These are phyloP conservation scores for Sebastes dallii DNA, from an alignment of 2,797 vertebrate genomes.

Conservation along the genomic window DNA sequence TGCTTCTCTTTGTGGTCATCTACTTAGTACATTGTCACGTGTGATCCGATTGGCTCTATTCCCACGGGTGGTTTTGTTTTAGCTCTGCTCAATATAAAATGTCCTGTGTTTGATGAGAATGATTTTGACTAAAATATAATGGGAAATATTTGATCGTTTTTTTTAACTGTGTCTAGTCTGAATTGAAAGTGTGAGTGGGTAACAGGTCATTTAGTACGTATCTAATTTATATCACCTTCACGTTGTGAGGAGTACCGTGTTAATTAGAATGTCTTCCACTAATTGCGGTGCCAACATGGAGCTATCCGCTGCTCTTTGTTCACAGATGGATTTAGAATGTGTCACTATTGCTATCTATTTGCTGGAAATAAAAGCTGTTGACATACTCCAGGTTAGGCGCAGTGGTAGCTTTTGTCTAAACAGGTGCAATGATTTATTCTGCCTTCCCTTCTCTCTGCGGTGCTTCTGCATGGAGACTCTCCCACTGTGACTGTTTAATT, in stretches of 20 bases:
- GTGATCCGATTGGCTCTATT: not conserved
- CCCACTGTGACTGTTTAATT: constrained; percentile 81
- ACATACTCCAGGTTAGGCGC: constrained; percentile 66
- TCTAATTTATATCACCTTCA: not conserved
- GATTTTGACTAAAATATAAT: not conserved
- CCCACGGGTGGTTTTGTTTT: not conserved
- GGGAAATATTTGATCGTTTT: not conserved
- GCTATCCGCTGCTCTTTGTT: constrained; percentile 57
- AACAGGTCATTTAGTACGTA: not conserved
- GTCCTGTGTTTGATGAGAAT: not conserved
- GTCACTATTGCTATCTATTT: constrained; percentile 57
- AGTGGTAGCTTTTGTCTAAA: constrained; percentile 74
- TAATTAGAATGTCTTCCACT: constrained; percentile 44
- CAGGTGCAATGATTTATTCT: constrained; percentile 76
- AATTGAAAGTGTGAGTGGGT: not conserved
- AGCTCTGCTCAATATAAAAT: not conserved
- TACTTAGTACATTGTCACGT: not conserved
- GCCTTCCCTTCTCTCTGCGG: constrained; percentile 49
- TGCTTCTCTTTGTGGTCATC: too few species aligned
- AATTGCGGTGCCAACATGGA: constrained; percentile 49
- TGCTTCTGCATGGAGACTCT: constrained; percentile 63
- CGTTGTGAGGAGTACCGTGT: constrained; percentile 15
- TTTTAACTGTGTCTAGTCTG: not conserved
- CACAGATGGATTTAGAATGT: constrained; percentile 62
- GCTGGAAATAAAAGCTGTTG: constrained; percentile 75